phyloP scores from a whole-genome alignment of 2,113 vertebrate genomes.

The Podocnemis expansa region DNA sequence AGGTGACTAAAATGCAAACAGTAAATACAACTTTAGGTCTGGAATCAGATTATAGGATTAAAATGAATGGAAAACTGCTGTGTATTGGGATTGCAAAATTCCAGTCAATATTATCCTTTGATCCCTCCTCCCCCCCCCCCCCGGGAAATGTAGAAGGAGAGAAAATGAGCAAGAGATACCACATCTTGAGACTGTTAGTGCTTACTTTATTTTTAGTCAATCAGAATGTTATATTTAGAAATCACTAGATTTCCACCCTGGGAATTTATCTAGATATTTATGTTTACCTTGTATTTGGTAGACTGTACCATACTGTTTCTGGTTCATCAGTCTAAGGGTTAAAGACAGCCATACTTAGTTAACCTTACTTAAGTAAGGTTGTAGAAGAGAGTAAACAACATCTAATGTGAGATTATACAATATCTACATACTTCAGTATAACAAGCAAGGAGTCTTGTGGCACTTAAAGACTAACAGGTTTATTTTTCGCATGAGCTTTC shows the following conservation, averaged over 20 bases:
- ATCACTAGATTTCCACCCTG: not conserved
- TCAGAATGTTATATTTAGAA: constrained; percentile 6
- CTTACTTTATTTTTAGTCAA: constrained; percentile 28
- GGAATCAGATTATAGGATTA: constrained; percentile 82
- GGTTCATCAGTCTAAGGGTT: not conserved
- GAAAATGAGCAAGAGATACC: constrained; percentile 23
- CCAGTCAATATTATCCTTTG: constrained; percentile 66
- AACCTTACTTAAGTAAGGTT: not conserved
- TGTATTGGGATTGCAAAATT: constrained; percentile 70
- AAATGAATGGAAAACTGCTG: constrained; percentile 69
- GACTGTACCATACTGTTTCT: not conserved
- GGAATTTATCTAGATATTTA: not conserved
- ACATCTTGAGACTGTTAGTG: not conserved
- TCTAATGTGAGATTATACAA: not conserved
- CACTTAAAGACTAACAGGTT: no score
- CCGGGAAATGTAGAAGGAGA: constrained; percentile 42
- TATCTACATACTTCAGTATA: not conserved
- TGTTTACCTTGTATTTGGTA: not conserved
- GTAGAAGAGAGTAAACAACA: not conserved
- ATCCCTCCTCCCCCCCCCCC: constrained; percentile 71
- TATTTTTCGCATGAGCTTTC: no score
- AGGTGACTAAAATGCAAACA: constrained; percentile 78
- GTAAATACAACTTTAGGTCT: constrained; percentile 72
- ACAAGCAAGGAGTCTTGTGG: no score
- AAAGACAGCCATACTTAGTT: not conserved